phyloP scores from a whole-genome alignment of 2,113 vertebrate genomes.

The Mugil cephalus region DNA sequence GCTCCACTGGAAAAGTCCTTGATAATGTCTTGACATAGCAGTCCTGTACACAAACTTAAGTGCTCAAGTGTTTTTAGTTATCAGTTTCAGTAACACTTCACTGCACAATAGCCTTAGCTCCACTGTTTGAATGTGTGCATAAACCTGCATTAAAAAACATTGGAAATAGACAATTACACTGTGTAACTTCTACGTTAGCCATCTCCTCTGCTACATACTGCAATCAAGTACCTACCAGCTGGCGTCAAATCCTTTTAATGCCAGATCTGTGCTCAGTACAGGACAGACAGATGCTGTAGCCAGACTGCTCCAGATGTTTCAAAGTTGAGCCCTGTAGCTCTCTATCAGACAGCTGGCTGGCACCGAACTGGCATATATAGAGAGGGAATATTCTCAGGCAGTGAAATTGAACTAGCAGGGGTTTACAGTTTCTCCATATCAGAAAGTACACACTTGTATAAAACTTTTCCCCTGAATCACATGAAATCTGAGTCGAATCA shows the following conservation, averaged over 20 bases:
- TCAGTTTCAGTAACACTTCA: conserved; percentile 22
- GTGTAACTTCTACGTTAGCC: conserved; percentile 26
- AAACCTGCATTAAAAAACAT: conserved; percentile 10
- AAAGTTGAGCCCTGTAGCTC: conserved; percentile 27
- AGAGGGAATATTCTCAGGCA: neutral
- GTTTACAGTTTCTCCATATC: neutral
- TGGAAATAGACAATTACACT: conserved; percentile 22
- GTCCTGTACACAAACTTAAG: neutral
- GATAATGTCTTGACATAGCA: neutral
- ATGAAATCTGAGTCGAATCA: neutral
- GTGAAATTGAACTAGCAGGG: neutral
- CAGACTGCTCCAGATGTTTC: conserved; percentile 59
- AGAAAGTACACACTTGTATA: neutral
- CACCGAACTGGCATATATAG: neutral
- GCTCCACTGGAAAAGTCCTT: neutral
- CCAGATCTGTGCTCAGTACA: conserved; percentile 19
- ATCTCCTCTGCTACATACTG: conserved; percentile 5
- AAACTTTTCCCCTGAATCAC: neutral
- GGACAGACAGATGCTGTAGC: conserved; percentile 53
- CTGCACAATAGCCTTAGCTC: neutral
- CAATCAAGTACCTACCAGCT: conserved; percentile 34
- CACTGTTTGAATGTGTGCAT: conserved; percentile 25
- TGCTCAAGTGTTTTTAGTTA: neutral
- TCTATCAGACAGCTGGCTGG: conserved; percentile 39
- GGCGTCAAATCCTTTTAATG: conserved; percentile 15